A percentile compares a stretch with the other conserved stretches of the same genome.
Evolutionary conservation across 2,888 invertebrate genomes (phyloP).

Genomic region (Norana najaformis): DNA sequence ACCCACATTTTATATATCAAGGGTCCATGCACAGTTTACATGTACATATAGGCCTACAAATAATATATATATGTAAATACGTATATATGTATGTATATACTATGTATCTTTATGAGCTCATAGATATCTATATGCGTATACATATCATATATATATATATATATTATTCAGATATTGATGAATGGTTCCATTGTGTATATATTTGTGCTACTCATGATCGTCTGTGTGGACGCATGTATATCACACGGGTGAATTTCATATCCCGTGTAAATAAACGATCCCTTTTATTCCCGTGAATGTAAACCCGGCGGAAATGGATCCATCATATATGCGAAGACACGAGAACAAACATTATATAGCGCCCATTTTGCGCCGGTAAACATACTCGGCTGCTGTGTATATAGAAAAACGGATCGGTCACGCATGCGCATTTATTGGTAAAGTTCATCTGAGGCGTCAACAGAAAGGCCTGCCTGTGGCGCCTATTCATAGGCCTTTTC

Average conservation of each 20-base stretch:
- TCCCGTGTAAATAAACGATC: background rate
- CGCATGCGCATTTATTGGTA: background rate
- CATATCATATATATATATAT: too few species aligned
- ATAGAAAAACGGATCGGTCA: background rate
- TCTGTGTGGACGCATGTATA: background rate
- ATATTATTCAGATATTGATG: too few species aligned
- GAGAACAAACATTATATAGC: slow-evolving; percentile 13
- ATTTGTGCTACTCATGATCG: too few species aligned
- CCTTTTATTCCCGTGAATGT: background rate
- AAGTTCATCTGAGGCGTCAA: background rate
- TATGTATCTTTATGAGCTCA: too few species aligned
- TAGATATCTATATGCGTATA: too few species aligned
- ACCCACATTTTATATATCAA: too few species aligned
- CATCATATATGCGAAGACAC: background rate
- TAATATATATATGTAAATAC: too few species aligned
- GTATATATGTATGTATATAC: too few species aligned
- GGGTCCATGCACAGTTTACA: too few species aligned
- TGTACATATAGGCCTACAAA: too few species aligned
- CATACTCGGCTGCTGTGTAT: background rate
- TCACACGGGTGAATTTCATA: background rate
- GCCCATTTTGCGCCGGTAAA: background rate
- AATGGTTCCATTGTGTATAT: too few species aligned
- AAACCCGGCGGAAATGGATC: background rate
- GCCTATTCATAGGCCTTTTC: background rate
- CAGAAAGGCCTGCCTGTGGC: background rate